Evolutionary conservation across 2,888 invertebrate species (phyloP), one percentile per base, ranked within the genome.

Genomic region (Isotomurus palustris): DNA sequence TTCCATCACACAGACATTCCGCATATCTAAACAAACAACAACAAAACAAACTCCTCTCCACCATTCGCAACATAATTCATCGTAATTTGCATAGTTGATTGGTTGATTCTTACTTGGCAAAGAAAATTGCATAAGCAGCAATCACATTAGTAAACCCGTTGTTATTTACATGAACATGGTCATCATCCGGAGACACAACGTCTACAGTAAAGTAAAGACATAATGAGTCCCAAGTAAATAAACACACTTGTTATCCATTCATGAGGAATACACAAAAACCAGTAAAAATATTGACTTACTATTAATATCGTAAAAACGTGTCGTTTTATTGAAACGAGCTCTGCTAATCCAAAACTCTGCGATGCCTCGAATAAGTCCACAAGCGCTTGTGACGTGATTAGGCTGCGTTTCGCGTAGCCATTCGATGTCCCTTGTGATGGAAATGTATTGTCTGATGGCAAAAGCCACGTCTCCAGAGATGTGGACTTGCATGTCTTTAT

Each of bases 131-230:
- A 48, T 69, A 69, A 0, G 64, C 67, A 19, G 74, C 74, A 8
- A 70, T 67, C 51, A 72, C 70, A 54, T 74, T 74, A 0, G 74
- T 74, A 55, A 71, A 74, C 5, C 72, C 70, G 24, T 73, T 73
- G 52, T 74, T 74, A 51, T 72, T 68, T 3, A 73, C 71, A 41
- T 69, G 67, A 25, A 60, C 66, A 48, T 73, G 71, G 50, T 74
- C 73, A 53, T 74, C 74, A 55, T 74, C 74, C 1, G 74, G 74
- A 0, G 72, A 72, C 73, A 74, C 73, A 3, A 74, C 74, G 22
- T 69, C 73, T 73, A 49, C 21, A 64, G 60, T 35, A 32, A 32
- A 32, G 14, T 32, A 8, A 32, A 32, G 12, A 14, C n/a, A 56
- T 27, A n/a, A 25, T 24, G 12, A 25, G 22, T 24, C 8, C 22